A percentile compares a stretch with the other conserved stretches of the same genome.
Evolutionary conservation across 2,113 vertebrate genomes (phyloP).

Genomic region (Poecilia latipinna): DNA sequence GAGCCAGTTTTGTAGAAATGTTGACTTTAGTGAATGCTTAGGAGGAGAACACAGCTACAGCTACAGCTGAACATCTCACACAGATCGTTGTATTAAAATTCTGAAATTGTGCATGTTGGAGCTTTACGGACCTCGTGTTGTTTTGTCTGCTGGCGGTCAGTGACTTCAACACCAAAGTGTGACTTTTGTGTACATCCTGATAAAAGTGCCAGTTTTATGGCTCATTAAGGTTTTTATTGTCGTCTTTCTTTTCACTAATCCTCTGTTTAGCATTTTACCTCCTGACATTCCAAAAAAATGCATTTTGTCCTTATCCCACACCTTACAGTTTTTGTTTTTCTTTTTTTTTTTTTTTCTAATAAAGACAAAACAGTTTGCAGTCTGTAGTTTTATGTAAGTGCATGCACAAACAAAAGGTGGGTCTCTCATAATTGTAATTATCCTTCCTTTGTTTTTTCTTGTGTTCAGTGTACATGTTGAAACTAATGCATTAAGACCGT

Average conservation of each 20-base stretch:
- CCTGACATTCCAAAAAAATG: slow-evolving; percentile 1
- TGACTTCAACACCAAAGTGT: slow-evolving; percentile 60
- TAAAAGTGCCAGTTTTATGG: slow-evolving; percentile 77
- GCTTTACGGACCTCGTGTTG: slow-evolving; percentile 24
- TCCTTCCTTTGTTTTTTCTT: slow-evolving; percentile 49
- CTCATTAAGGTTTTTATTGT: slow-evolving; percentile 35
- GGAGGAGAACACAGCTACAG: slow-evolving; percentile 16
- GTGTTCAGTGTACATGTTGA: slow-evolving; percentile 51
- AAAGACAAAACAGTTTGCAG: slow-evolving; percentile 9
- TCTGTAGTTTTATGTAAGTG: slow-evolving; percentile 43
- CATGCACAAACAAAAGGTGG: slow-evolving; percentile 69
- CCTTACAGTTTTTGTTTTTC: slow-evolving; percentile 30
- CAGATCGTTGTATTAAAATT: slow-evolving; percentile 44
- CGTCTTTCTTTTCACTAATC: slow-evolving; percentile 16
- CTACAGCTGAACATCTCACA: slow-evolving; percentile 34
- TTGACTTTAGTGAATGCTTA: slow-evolving; percentile 45
- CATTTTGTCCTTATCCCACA: slow-evolving; percentile 49
- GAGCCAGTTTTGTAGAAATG: slow-evolving; percentile 37
- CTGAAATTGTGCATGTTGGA: slow-evolving; percentile 26
- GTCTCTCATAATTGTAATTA: slow-evolving; percentile 67
- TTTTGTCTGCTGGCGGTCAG: too few relatives aligned
- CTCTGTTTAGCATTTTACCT: slow-evolving; percentile 18
- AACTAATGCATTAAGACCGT: slow-evolving; percentile 34
- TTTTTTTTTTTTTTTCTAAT: slow-evolving; percentile 14
- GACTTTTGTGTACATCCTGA: slow-evolving; percentile 50